Evolutionary conservation across 2,113 vertebrate species (phyloP).

Genomic region (Peromyscus maniculatus): DNA sequence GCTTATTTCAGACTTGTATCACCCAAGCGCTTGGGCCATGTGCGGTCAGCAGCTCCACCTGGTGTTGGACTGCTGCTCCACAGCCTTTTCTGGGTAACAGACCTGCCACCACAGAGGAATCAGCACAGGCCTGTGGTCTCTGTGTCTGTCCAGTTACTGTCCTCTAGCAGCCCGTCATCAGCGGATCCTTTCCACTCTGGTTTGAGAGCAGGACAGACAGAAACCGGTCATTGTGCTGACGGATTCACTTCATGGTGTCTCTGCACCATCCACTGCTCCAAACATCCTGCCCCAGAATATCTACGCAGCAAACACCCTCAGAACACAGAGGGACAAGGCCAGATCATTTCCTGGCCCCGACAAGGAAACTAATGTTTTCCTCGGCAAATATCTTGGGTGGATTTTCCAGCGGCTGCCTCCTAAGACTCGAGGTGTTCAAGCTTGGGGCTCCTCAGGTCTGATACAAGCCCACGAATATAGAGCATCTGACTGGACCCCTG

Average conservation of each 20-base stretch:
- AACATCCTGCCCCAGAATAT: neutral
- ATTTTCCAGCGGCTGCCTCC: neutral
- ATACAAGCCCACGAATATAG: neutral
- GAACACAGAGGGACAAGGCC: neutral
- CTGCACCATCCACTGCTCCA: neutral
- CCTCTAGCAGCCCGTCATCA: neutral
- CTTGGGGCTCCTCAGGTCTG: neutral
- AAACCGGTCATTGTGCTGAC: neutral
- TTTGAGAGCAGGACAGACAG: neutral
- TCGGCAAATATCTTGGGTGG: neutral
- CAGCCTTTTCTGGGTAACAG: neutral
- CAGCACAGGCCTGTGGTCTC: neutral
- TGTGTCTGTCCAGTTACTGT: neutral
- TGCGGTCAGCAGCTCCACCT: neutral
- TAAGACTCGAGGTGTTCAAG: neutral
- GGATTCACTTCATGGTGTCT: neutral
- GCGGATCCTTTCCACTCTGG: neutral
- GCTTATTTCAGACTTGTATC: neutral
- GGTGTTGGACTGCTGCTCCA: neutral
- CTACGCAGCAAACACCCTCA: neutral
- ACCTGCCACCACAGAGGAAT: neutral
- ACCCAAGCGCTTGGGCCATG: fast-evolving
- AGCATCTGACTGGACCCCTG: neutral
- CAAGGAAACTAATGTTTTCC: neutral
- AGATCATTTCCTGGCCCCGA: neutral